These are phyloP conservation scores for Pipra filicauda DNA, from an alignment of 2,113 vertebrate species.

Conservation along the genomic window DNA sequence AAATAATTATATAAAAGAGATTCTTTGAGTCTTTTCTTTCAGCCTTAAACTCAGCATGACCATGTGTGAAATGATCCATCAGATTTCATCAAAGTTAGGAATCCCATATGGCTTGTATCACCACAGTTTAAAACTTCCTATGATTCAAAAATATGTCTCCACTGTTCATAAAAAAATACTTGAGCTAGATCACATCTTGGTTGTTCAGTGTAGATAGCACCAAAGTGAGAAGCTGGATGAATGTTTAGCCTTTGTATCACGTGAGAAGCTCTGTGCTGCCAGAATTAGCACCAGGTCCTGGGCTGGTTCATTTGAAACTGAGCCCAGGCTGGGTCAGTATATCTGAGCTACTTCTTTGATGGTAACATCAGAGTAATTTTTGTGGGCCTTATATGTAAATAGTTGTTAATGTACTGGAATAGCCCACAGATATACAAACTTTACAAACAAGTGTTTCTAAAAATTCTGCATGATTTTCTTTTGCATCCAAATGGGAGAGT, in stretches of 20 bases:
- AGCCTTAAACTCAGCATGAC: conserved; percentile 42
- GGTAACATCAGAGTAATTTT: background rate
- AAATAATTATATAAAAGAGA: conserved; percentile 34
- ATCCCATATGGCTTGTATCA: conserved; percentile 44
- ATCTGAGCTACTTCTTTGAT: background rate
- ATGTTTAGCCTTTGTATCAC: background rate
- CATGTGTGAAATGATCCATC: conserved; percentile 53
- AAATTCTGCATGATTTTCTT: background rate
- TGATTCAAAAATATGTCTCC: background rate
- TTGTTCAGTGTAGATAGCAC: background rate
- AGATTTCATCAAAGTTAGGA: conserved; percentile 53
- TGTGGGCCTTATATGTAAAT: background rate
- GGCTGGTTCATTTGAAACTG: background rate
- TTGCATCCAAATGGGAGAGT: background rate
- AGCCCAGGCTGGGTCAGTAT: background rate
- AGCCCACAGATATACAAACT: background rate
- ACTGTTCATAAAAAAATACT: background rate
- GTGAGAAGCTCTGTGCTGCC: background rate
- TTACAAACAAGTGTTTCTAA: background rate
- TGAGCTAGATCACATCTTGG: background rate
- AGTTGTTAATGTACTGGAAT: background rate
- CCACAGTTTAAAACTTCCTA: conserved; percentile 7
- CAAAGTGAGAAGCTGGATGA: background rate
- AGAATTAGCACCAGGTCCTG: background rate
- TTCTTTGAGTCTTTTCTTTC: background rate